Base-by-base conservation (phyloP, 2,113 vertebrate species). In the Nyctereutes procyonoides region DNA sequence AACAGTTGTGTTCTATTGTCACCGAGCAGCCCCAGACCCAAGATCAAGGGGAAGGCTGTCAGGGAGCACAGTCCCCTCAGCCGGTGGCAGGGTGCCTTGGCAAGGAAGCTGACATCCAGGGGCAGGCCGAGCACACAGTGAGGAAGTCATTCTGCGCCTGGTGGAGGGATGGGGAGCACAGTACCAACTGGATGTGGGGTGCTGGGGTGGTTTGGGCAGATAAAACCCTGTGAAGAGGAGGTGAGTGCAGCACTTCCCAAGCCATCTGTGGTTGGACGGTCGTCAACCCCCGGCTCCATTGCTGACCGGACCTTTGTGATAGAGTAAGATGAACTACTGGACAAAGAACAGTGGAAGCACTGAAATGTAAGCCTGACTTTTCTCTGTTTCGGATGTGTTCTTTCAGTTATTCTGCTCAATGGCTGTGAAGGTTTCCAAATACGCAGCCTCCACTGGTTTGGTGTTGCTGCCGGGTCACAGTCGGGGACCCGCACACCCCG, bases 1-100 rank as follows among this genome's bases (percentile, higher is more conserved):
- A 24, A 81, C 51, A 4, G 32, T n/a, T 8, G 12, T 35, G 0
- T 19, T 19, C 16, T 1, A 0, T 3, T 8, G 35, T 26, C 11
- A 16, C 43, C 8, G 24, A 84, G 14, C 69, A 35, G 79, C 28
- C 28, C 4, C 9, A 15, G 1, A n/a, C 28, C 35, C 28, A 26
- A 35, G 16, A 17, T 10, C 10, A 5, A 26, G 77, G 13, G n/a
- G 28, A 12, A 58, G 2, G 8, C 43, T 13, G 3, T 38, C 16
- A 6, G 17, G 35, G 63, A 10, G 4, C 0, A 2, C 5, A 55
- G 26, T 14, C 22, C 38, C 63, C 28, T 14, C 26, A 9, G 2
- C 8, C 1, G 0, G 28, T 11, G 1, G 0, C 53, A 5, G 38
- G 0, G 15, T 0, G 0, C 15, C n/a, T 28, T 10, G 8, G 12